Conservation (phyloP, 2,888 invertebrate species). For the Caenorhabditis japonica region DNA sequence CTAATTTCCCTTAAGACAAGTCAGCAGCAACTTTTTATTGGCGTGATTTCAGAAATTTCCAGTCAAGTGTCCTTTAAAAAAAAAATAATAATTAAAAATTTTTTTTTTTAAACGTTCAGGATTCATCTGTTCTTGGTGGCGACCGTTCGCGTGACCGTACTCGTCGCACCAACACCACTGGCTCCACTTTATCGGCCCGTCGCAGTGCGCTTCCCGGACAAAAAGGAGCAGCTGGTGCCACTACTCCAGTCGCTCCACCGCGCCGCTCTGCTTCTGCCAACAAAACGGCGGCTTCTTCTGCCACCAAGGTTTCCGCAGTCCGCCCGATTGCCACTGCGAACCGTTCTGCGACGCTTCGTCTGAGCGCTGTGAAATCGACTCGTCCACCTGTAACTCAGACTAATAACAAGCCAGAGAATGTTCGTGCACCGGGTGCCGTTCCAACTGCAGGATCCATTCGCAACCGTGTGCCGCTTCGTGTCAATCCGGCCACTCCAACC, state of each 20-base stretch:
- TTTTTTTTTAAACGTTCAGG: not conserved
- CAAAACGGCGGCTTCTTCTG: slow-evolving; percentile 1
- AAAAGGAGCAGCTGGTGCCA: not conserved
- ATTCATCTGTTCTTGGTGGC: not conserved
- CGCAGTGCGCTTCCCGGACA: slow-evolving; percentile 15
- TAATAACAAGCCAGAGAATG: not conserved
- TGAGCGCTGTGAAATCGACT: slow-evolving; percentile 29
- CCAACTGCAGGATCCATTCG: not conserved
- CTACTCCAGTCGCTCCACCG: slow-evolving; percentile 32
- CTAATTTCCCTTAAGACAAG: too few relatives aligned
- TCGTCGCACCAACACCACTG: slow-evolving; percentile 47
- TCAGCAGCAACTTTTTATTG: too few relatives aligned
- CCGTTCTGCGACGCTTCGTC: slow-evolving; percentile 37
- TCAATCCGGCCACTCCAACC: slow-evolving; percentile 29
- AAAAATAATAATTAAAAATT: too few relatives aligned
- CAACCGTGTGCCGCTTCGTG: slow-evolving; percentile 32
- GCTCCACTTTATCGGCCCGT: slow-evolving; percentile 8
- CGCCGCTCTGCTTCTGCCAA: slow-evolving; percentile 27
- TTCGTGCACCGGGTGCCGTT: not conserved
- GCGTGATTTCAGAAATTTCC: too few relatives aligned
- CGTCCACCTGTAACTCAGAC: slow-evolving; percentile 2
- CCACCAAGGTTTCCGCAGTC: slow-evolving; percentile 11
- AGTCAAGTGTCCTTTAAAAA: too few relatives aligned
- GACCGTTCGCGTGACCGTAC: slow-evolving; percentile 50
- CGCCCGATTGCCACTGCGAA: slow-evolving; percentile 49